Percentiles rank a stretch among this genome's conserved stretches.
phyloP scores from a whole-genome alignment of 2,888 invertebrate species.

The Syritta pipiens region DNA sequence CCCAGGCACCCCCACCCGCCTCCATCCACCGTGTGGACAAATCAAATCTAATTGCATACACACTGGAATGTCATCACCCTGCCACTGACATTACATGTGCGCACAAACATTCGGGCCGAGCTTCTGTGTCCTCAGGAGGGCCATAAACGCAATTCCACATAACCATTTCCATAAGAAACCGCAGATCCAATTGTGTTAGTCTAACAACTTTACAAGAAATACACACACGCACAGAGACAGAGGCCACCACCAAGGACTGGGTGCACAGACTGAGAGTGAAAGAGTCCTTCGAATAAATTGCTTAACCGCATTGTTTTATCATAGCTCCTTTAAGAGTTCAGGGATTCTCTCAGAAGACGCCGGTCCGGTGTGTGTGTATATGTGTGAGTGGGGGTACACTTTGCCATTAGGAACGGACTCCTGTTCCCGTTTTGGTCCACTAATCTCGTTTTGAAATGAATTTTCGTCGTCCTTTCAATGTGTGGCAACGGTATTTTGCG shows the following conservation, averaged over 20 bases:
- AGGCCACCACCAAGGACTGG: background rate
- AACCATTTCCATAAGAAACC: conserved; percentile 67
- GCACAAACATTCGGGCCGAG: conserved; percentile 27
- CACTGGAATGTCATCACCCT: conserved; percentile 65
- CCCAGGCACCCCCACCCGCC: conserved; percentile 17
- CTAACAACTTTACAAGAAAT: conserved; percentile 50
- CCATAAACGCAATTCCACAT: conserved; percentile 65
- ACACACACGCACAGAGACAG: background rate
- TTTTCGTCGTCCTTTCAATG: conserved; percentile 30
- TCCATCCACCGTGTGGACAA: conserved; percentile 53
- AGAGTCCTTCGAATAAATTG: conserved; percentile 49
- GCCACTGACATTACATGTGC: conserved; percentile 41
- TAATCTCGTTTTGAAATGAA: conserved; percentile 54
- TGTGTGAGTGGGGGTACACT: background rate
- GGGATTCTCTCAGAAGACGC: conserved; percentile 31
- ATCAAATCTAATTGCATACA: conserved; percentile 68
- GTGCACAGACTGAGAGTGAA: background rate
- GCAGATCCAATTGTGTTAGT: conserved; percentile 66
- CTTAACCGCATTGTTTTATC: conserved; percentile 58
- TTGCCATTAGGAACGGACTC: conserved; percentile 5
- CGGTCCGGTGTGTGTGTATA: background rate
- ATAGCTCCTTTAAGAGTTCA: conserved; percentile 42
- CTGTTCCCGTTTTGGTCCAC: conserved; percentile 45
- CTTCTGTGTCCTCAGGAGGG: conserved; percentile 51
- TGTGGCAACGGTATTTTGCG: conserved; percentile 44